Evolutionary conservation across 2,888 invertebrate species (phyloP).

Genomic region (Sacculina carcini): DNA sequence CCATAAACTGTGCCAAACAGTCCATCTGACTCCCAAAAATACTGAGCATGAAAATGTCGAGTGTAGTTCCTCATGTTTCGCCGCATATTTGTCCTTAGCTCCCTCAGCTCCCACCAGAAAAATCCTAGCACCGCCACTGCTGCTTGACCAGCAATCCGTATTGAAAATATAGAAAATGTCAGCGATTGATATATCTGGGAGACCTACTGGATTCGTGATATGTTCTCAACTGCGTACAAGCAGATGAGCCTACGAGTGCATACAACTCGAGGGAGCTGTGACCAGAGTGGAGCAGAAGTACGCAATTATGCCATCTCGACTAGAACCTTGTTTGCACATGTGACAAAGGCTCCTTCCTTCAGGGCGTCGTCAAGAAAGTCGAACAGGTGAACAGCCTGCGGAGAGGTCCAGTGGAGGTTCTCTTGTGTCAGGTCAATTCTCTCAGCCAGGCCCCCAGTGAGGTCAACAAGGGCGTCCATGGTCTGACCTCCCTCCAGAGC

Average conservation of each 20-base stretch:
- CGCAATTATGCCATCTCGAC: neutral
- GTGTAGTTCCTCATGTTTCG: no score
- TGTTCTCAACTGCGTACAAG: no score
- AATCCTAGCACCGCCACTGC: no score
- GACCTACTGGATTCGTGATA: no score
- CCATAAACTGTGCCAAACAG: no score
- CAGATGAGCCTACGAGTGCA: neutral
- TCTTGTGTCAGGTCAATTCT: slow-evolving; percentile 19
- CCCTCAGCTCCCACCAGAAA: no score
- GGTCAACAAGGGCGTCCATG: slow-evolving; percentile 24
- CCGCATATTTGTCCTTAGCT: no score
- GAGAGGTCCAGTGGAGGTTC: slow-evolving; percentile 6
- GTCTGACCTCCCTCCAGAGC: slow-evolving; percentile 24
- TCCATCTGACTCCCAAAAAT: no score
- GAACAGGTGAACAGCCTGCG: slow-evolving; percentile 19
- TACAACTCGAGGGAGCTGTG: neutral
- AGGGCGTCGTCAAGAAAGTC: slow-evolving; percentile 19
- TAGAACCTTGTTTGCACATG: slow-evolving; percentile 22
- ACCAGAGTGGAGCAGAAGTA: neutral
- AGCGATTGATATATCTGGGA: no score
- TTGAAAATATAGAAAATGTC: no score
- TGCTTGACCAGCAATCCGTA: no score
- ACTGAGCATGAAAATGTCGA: no score
- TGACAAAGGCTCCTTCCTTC: slow-evolving; percentile 21
- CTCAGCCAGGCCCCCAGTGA: slow-evolving; percentile 24